Evolutionary conservation across 2,113 vertebrate genomes (phyloP).

Genomic region (Sinocyclocheilus grahami): DNA sequence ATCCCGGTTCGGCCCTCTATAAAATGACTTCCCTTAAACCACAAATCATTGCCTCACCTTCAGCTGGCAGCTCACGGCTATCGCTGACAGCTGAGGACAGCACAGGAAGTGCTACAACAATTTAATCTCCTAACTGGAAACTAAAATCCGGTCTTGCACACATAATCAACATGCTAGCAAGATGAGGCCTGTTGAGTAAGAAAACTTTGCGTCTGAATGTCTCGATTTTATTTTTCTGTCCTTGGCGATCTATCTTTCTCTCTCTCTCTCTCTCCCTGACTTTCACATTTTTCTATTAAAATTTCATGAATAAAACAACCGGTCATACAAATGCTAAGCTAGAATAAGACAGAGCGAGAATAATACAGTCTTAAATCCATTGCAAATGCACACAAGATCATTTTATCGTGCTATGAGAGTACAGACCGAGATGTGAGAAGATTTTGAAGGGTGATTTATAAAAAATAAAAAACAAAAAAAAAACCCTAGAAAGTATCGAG

Average conservation of each 20-base stretch:
- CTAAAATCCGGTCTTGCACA: not conserved
- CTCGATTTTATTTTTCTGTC: conserved; percentile 16
- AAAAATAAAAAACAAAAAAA: no score
- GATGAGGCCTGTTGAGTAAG: not conserved
- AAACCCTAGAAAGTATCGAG: not conserved
- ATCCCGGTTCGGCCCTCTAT: conserved; percentile 30
- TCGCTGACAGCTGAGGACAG: conserved; percentile 36
- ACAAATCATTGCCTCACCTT: conserved; percentile 52
- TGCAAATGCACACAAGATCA: not conserved
- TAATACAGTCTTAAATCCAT: not conserved
- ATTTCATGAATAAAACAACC: not conserved
- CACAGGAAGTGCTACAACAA: conserved; percentile 31
- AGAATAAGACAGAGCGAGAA: not conserved
- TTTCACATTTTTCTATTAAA: not conserved
- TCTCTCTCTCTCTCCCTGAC: not conserved
- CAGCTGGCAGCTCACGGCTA: conserved; percentile 38
- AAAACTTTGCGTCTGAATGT: not conserved
- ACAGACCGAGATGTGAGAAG: no score
- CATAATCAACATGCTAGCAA: conserved; percentile 34
- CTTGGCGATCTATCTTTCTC: not conserved
- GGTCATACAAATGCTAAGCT: not conserved
- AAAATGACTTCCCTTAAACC: conserved; percentile 45
- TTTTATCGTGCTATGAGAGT: not conserved
- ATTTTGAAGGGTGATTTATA: not conserved
- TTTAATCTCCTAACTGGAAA: conserved; percentile 42